Evolutionary conservation across 2,113 vertebrate species (phyloP), one percentile per base, ranked within the genome.

Genomic region (Trogon melanurus): DNA sequence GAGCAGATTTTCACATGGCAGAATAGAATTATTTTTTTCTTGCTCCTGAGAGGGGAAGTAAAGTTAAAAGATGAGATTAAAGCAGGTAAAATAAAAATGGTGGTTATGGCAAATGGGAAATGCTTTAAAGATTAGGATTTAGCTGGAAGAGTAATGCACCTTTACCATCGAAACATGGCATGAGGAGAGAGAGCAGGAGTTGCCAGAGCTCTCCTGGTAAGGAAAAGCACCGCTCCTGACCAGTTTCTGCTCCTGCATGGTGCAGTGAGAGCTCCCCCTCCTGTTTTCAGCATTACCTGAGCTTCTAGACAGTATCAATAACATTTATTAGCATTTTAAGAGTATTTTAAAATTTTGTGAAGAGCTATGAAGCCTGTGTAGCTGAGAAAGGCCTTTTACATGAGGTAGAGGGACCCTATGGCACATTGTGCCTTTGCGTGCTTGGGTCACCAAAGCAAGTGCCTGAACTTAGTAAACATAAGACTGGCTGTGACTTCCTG

Each of bases 191-290:
- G 44, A 45, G 47, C 18, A 2, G 8, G 41, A 30, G 29, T 10
- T 85, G 15, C 17, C 22, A 8, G 27, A 61, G 12, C 8, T 48
- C 30, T 54, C 36, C 41, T 32, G 13, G 22, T 21, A 12, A 50
- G 22, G 48, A 41, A 23, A 79, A 95, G 30, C 29, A 11, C 9
- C 10, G 1, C 36, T 67, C 10, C 6, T 20, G 60, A 10, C 66
- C 23, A 21, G 2, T 32, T 84, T 51, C 15, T 58, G 13, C 34
- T 80, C 45, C 73, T 34, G 0, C 44, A 14, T 41, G 32, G 29
- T 85, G 82, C 72, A 45, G 54, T 95, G 91, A 93, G 91, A 94
- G 79, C 88, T 96, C 85, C 69, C 89, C 30, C 84, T 96, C 67
- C 50, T 86, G 91, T 89, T 91, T 69, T n/a, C 38, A 72, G 60